Base-by-base conservation (phyloP, 2,797 vertebrate species). In the Eulemur coronatus region DNA sequence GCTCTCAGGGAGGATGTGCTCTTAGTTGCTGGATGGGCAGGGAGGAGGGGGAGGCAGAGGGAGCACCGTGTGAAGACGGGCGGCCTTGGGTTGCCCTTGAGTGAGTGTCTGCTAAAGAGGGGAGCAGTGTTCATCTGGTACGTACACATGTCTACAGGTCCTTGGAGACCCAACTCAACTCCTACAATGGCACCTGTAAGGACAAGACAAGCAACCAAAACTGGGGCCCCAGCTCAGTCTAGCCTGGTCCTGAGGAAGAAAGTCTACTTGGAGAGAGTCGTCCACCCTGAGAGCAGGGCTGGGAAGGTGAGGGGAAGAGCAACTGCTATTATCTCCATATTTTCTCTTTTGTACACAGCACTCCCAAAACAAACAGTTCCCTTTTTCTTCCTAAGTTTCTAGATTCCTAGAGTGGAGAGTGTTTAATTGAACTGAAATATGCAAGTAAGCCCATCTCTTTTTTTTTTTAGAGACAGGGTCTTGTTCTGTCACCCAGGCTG, bases 191-290 rank as follows among this genome's bases (percentile, higher is more conserved):
- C 52, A 38, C 84, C 7, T 43, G 15, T 70, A 50, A 87, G 43
- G 84, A 76, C 41, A 61, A 87, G 52, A 80, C 33, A 61, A 70
- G 70, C 26, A 81, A 33, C 55, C 35, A 41, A 48, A 14, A 81
- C 41, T 9, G 5, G 35, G 38, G 55, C 20, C 17, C 63, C 28
- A 26, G 35, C 30, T 67, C 63, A 43, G 52, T 5, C 2, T 30
- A 43, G 33, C 43, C 13, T 61, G 7, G 72, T 55, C 30, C 65
- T 33, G 28, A 67, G 35, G 63, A 79, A 70, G 63, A 61, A 28
- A 0, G 14, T 63, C 50, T 11, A 72, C 14, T 1, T 8, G 50
- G 10, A 1, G 5, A 76, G 59, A 8, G 13, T 18, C 61, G 0
- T 14, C n/a, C 22, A 28, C 20, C n/a, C 20, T 1, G 12, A 52